Evolutionary conservation across 2,888 invertebrate genomes (phyloP).

Genomic region (Dryobota labecula): DNA sequence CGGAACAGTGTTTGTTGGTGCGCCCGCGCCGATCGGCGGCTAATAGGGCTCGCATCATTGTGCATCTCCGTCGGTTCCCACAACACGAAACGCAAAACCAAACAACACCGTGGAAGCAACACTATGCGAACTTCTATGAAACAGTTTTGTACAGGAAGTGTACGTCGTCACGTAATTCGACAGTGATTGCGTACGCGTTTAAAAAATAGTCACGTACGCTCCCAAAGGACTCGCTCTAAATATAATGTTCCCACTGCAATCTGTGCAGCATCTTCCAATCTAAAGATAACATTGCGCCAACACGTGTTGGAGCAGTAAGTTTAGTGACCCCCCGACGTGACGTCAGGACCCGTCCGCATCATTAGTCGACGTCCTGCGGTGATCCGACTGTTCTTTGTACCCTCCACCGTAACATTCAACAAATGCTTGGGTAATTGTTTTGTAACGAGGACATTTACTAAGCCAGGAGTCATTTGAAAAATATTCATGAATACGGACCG

Average conservation of each 20-base stretch:
- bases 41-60: conserved; percentile 84
- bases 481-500: conserved; percentile 51
- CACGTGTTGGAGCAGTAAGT: conserved; percentile 77
- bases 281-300: conserved; percentile 71
- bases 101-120: conserved; percentile 73
- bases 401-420: conserved; percentile 68
- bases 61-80: conserved; percentile 82
- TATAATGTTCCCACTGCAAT: conserved; percentile 73
- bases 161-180: conserved; percentile 72
- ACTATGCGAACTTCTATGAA: conserved; percentile 72
- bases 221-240: conserved; percentile 68
- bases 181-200: conserved; percentile 62
- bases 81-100: conserved; percentile 72
- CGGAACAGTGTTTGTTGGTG: conserved; percentile 82
- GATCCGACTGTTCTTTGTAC: conserved; percentile 71
- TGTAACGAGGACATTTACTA: conserved; percentile 72
- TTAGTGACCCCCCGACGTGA: conserved; percentile 77
- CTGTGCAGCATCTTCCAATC: conserved; percentile 71
- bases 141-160: conserved; percentile 67
- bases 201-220: conserved; percentile 63
- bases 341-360: conserved; percentile 73
- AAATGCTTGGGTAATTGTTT: conserved; percentile 74
- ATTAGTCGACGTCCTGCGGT: conserved; percentile 81
- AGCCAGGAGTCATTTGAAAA: conserved; percentile 58
- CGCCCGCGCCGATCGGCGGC: conserved; percentile 79